These are phyloP conservation scores for Poliocrania exsul DNA, from an alignment of 2,797 vertebrate species.

Conservation along the genomic window DNA sequence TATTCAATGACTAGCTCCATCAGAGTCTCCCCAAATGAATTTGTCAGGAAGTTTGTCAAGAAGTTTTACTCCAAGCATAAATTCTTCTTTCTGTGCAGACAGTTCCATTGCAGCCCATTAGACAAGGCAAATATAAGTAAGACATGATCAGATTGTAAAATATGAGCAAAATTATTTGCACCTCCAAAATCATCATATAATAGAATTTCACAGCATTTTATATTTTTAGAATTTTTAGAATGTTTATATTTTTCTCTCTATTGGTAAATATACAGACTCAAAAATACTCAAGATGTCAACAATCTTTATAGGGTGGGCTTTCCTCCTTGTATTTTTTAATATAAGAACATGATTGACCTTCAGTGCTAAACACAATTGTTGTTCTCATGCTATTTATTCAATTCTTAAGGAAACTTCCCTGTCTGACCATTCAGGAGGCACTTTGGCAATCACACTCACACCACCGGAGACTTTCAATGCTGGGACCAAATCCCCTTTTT, in stretches of 20 bases:
- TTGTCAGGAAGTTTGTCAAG: not conserved
- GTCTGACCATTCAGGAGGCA: not conserved
- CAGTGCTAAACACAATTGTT: not conserved
- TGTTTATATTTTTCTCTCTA: not conserved
- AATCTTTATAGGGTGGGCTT: not conserved
- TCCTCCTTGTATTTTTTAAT: not conserved
- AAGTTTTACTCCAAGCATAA: not conserved
- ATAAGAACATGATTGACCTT: not conserved
- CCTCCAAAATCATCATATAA: not conserved
- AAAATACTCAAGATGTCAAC: not conserved
- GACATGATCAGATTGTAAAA: not conserved
- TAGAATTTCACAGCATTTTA: not conserved
- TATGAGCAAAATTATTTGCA: not conserved
- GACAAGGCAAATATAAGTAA: not conserved
- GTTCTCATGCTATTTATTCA: not conserved
- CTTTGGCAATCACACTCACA: not conserved
- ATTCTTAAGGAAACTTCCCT: not conserved
- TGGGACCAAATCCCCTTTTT: not conserved
- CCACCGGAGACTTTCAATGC: not conserved
- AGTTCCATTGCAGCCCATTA: not conserved
- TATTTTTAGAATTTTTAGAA: not conserved
- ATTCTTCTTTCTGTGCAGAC: not conserved
- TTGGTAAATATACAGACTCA: not conserved
- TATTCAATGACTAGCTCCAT: not conserved
- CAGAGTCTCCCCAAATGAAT: not conserved